Percentiles rank a stretch among this genome's conserved stretches.
These are phyloP conservation scores for Cephalopholis sonnerati DNA, from an alignment of 2,113 vertebrate species.

Conservation along the genomic window DNA sequence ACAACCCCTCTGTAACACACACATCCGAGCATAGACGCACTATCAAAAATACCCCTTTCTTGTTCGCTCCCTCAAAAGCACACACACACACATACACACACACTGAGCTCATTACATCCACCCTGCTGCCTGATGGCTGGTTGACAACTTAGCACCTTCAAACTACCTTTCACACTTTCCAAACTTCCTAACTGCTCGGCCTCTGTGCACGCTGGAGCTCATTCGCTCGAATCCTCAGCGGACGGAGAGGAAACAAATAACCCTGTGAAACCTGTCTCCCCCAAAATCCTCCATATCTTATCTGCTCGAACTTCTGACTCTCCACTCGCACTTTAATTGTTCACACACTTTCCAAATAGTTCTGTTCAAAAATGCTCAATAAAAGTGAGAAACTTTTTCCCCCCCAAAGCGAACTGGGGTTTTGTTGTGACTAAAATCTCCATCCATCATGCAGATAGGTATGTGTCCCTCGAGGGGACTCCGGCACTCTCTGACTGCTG, in stretches of 20 bases:
- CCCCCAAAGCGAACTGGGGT: constrained; percentile 47
- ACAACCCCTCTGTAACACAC: constrained; percentile 6
- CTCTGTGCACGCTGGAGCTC: constrained; percentile 51
- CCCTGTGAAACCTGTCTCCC: constrained; percentile 39
- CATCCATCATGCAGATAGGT: constrained; percentile 82
- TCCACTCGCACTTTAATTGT: constrained; percentile 53
- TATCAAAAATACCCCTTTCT: constrained; percentile 34
- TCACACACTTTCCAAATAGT: constrained; percentile 30
- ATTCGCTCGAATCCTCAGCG: constrained; percentile 55
- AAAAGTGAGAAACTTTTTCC: constrained; percentile 47
- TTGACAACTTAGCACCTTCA: constrained; percentile 82
- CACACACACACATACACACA: constrained; percentile 25
- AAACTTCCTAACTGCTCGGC: constrained; percentile 70
- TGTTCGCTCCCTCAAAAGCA: constrained; percentile 3
- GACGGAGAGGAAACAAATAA: constrained; percentile 58
- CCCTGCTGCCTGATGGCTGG: constrained; percentile 70
- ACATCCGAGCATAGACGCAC: constrained; percentile 24
- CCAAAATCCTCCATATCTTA: constrained; percentile 49
- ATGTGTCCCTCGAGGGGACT: constrained; percentile 80
- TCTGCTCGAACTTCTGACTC: constrained; percentile 57
- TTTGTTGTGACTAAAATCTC: constrained; percentile 68
- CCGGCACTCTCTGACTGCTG: constrained; percentile 63
- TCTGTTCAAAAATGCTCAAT: constrained; percentile 22
- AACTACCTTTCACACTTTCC: constrained; percentile 73
- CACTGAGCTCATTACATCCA: constrained; percentile 72